Evolutionary conservation across 2,113 vertebrate genomes (phyloP).

Genomic region (Mus pahari): DNA sequence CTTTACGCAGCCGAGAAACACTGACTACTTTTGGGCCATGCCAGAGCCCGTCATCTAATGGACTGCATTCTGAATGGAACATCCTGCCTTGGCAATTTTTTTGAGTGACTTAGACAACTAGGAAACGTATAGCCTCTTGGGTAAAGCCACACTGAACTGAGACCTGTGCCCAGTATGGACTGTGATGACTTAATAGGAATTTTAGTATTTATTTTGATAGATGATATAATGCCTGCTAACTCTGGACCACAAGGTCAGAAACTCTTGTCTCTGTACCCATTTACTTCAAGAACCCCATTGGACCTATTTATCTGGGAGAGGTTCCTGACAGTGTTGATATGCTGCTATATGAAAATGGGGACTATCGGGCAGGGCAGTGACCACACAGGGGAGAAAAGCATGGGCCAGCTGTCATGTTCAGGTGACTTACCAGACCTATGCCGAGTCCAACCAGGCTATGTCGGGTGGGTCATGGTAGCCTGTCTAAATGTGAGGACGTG

Average conservation of each 20-base stretch:
- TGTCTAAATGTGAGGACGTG: not conserved
- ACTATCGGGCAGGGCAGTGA: not conserved
- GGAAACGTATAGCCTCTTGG: slow-evolving; percentile 46
- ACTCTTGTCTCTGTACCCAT: not conserved
- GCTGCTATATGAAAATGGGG: not conserved
- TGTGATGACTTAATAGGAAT: slow-evolving; percentile 1
- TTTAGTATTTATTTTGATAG: slow-evolving; percentile 67
- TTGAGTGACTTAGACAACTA: slow-evolving; percentile 68
- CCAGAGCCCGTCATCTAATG: slow-evolving; percentile 69
- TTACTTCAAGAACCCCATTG: not conserved
- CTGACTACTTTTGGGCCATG: slow-evolving; percentile 62
- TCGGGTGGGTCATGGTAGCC: not conserved
- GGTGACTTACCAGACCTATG: not conserved
- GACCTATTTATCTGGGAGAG: not conserved
- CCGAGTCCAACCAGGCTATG: not conserved
- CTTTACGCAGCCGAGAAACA: slow-evolving; percentile 82
- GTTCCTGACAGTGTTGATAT: not conserved
- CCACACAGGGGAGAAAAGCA: not conserved
- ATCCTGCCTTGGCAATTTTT: slow-evolving; percentile 63
- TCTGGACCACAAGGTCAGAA: not conserved
- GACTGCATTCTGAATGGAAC: slow-evolving; percentile 76
- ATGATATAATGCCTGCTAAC: slow-evolving; percentile 34
- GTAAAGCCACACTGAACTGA: slow-evolving; percentile 28
- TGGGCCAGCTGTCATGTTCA: not conserved
- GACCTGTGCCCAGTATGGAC: slow-evolving; percentile 36